These are phyloP conservation scores for Tragelaphus buxtoni DNA, from an alignment of 2,113 vertebrate genomes.

Conservation along the genomic window DNA sequence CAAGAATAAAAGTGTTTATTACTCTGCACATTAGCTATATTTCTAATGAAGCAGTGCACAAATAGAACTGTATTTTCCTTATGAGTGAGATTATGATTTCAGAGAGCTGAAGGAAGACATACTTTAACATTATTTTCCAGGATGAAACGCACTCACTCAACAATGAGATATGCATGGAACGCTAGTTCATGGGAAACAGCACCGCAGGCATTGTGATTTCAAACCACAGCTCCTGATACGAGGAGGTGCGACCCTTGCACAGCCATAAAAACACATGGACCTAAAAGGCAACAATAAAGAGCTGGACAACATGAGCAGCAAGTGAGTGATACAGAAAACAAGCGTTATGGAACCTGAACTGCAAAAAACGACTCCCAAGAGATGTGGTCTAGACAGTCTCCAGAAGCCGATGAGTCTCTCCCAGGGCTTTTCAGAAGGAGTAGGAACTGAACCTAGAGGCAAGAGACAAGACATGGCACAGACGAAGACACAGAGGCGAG, in stretches of 20 bases:
- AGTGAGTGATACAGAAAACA: neutral
- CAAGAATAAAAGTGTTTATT: constrained; percentile 4
- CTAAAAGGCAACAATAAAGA: neutral
- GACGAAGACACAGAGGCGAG: neutral
- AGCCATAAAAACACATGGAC: neutral
- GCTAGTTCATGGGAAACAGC: neutral
- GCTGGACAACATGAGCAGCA: neutral
- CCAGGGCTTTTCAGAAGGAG: neutral
- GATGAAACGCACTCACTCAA: neutral
- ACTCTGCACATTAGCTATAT: neutral
- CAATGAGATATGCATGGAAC: neutral
- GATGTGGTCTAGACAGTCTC: neutral
- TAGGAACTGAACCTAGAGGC: neutral
- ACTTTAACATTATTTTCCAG: neutral
- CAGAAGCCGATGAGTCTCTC: neutral
- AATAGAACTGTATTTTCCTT: neutral
- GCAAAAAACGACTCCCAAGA: neutral
- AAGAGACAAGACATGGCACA: neutral
- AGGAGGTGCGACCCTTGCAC: neutral
- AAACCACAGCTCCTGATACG: neutral
- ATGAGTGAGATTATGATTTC: neutral
- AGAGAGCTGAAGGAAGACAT: neutral
- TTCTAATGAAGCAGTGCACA: constrained; percentile 10
- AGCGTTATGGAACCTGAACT: neutral
- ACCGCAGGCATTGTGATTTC: neutral